Evolutionary conservation across 2,797 vertebrate genomes (phyloP), one percentile per base, ranked within the genome.

Genomic region (Vipera latastei): DNA sequence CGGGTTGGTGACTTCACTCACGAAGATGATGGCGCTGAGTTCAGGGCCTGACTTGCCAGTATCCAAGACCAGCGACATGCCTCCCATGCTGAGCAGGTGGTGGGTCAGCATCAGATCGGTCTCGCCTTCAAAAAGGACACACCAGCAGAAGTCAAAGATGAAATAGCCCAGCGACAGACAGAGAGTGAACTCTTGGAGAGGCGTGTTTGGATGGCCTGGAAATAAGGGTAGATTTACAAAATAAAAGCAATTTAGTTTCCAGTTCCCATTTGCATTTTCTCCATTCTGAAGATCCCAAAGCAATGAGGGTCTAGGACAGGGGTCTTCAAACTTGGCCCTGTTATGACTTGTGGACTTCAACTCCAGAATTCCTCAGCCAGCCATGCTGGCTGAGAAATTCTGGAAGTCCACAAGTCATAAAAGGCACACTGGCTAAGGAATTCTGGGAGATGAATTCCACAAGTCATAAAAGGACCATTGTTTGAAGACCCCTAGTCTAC

Each of bases 1-100:
- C 0, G 99, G 99, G 97, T 99, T 99, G 97, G 99, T 99, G 96
- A 99, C 97, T 96, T 99, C 99, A 0, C 98, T 99, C 95, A 99
- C 98, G 63, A 99, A 99, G 69, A 99, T 97, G 6, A 99, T 98
- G 0, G 99, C 99, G 0, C 98, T 99, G 38, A 98, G 97, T 91
- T 99, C 99, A 0, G 99, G 98, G 95, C 98, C 99, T 0, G 99
- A 99, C 94, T 98, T 98, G 6, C 98, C 98, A 22, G 99, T 96
- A 90, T 96, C 98, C 94, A 99, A 98, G 88, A 98, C 98, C 95
- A 98, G 89, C 94, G 98, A 95, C 97, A 99, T 98, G 96, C 99
- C 99, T 32, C 98, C 94, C 97, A 99, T 98, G 97, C 98, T 99
- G 95, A 99, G 95, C 5, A 97, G 98, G 97, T 99, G 99, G 97